A percentile compares a stretch with the other conserved stretches of the same genome.
phyloP scores from a whole-genome alignment of 2,797 vertebrate genomes.

The Crocodylus rhombifer region DNA sequence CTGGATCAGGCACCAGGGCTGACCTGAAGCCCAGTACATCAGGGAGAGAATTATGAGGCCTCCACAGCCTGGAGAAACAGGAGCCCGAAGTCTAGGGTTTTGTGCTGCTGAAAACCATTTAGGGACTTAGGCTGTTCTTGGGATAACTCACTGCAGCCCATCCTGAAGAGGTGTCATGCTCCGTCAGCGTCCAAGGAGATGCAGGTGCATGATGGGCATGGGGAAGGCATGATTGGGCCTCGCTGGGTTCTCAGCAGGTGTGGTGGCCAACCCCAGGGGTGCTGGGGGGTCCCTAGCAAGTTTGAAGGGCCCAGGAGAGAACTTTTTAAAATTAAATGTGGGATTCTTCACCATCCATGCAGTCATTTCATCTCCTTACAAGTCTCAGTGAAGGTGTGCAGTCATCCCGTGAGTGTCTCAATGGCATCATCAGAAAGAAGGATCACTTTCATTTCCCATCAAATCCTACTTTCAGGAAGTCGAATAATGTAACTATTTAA shows the following conservation, averaged over 20 bases:
- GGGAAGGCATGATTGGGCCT: neutral
- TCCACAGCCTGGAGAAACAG: neutral
- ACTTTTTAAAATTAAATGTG: neutral
- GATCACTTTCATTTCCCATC: slow-evolving; percentile 22
- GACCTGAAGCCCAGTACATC: neutral
- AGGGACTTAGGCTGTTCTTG: slow-evolving; percentile 33
- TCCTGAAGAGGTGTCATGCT: neutral
- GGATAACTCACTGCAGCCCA: neutral
- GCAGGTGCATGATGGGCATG: neutral
- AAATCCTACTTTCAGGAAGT: neutral
- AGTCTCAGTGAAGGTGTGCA: neutral
- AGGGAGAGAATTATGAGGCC: neutral
- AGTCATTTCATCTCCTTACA: neutral
- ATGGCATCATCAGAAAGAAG: neutral
- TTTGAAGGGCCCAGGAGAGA: neutral
- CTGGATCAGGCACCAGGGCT: neutral
- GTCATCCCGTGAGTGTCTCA: neutral
- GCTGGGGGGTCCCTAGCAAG: neutral
- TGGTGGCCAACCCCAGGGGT: neutral
- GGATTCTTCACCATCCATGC: neutral
- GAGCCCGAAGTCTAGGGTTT: neutral
- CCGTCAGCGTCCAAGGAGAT: neutral
- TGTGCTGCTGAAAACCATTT: neutral
- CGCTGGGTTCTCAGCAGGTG: fast-evolving
- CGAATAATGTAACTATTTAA: neutral